A percentile compares a stretch with the other conserved stretches of the same genome.
Conservation (phyloP, 2,113 vertebrate species). For the Callaeas wilsoni region DNA sequence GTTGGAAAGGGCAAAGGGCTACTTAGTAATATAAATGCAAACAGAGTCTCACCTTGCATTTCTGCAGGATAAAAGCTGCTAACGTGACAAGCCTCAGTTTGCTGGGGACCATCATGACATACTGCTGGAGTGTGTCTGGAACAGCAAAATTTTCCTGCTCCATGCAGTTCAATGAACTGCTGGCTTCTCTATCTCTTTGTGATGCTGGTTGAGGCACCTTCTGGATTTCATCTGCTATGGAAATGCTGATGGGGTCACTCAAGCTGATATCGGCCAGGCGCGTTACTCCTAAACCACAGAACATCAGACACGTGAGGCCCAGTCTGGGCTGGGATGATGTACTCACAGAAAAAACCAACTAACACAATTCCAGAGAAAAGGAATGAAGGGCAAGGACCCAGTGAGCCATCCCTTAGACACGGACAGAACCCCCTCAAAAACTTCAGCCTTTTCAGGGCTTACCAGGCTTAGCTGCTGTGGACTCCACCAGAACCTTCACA, state of each 20-base stretch:
- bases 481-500: neutral
- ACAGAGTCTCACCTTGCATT: constrained; percentile 79
- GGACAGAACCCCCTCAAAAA: neutral
- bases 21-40: neutral
- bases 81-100: constrained; percentile 90
- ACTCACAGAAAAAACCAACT: neutral
- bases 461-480: neutral
- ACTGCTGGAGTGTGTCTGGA: constrained; percentile 83
- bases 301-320: neutral
- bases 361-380: neutral
- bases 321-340: neutral
- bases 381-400: neutral
- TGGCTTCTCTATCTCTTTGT: neutral
- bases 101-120: constrained; percentile 86
- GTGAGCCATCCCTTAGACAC: neutral
- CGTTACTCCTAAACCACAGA: constrained; percentile 74
- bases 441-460: neutral
- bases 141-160: constrained; percentile 79
- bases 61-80: constrained; percentile 88
- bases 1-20: neutral
- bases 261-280: constrained; percentile 85
- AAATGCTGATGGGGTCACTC: constrained; percentile 78
- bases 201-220: neutral
- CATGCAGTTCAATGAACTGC: neutral
- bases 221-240: constrained; percentile 67